Base-by-base conservation (phyloP, 2,797 vertebrate species). In the Macroramphosus scolopax region DNA sequence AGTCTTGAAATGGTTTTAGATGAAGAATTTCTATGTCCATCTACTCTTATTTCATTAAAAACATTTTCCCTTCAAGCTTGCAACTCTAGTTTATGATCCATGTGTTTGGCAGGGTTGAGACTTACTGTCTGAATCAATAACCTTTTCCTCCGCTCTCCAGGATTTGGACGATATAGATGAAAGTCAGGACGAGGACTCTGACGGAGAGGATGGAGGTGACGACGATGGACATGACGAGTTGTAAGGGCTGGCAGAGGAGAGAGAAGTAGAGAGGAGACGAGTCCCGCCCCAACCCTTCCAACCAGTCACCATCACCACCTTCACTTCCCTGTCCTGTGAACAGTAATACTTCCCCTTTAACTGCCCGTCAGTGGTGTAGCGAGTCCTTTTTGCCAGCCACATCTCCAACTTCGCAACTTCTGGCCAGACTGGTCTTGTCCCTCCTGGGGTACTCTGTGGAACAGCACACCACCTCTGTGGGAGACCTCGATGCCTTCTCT, bases 141-240 rank as follows among this genome's bases (percentile, higher is more conserved):
- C 5, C 1, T 2, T 28, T 2, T 42, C n/a, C n/a, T 40, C 26
- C 58, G 13, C 5, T 56, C 13, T 22, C 11, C 71, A 93, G 92
- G 95, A 94, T 47, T 63, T 95, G 13, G 93, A 92, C 3, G 94
- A 95, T 20, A 26, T 86, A 1, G 93, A 92, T 0, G 82, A 93
- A 0, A 71, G 47, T 12, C 65, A 76, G 8, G 91, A 89, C 0
- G 87, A 84, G 0, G 92, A 95, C 9, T 94, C 93, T 2, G 95
- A 97, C 1, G 75, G 86, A 4, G 94, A 95, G 40, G 94, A 92
- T n/a, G n/a, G n/a, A n/a, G n/a, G n/a, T n/a, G n/a, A n/a, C 4
- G 92, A 93, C 5, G 92, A 92, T 0, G 88, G 81, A 30, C 92
- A 95, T 30, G 95, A 97, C 14, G 96, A 99, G 78, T 92, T 99